These are phyloP conservation scores for Pseudorectes ferrugineus DNA, from an alignment of 2,113 vertebrate genomes.

Conservation along the genomic window DNA sequence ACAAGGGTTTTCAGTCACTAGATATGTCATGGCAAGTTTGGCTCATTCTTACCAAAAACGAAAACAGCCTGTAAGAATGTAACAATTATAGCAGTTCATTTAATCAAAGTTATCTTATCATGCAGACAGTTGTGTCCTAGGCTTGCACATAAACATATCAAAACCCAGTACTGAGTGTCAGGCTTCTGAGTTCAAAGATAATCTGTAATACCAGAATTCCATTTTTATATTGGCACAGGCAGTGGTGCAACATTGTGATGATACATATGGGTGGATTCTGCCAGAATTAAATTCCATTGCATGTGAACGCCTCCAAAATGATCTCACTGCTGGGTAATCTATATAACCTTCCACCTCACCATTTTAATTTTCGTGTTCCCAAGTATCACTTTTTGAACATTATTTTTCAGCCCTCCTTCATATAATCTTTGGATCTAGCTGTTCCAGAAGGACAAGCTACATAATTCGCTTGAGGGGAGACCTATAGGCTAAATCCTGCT, in stretches of 20 bases:
- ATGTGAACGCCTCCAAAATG: not conserved
- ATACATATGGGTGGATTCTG: not conserved
- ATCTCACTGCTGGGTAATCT: not conserved
- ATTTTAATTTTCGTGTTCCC: not conserved
- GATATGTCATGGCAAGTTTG: not conserved
- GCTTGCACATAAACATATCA: not conserved
- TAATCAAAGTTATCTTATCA: not conserved
- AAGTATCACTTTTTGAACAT: not conserved
- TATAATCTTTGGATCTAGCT: not conserved
- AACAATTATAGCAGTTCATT: not conserved
- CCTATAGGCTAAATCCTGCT: not conserved
- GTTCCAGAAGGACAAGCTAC: not conserved
- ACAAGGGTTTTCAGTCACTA: not conserved
- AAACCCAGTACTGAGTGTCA: not conserved
- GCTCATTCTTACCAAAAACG: not conserved
- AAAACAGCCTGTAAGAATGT: not conserved
- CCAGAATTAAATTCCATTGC: constrained; percentile 9
- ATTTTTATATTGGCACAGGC: not conserved
- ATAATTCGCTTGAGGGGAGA: not conserved
- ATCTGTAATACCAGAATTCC: not conserved
- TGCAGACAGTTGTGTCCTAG: not conserved
- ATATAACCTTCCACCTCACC: not conserved
- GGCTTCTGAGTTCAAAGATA: not conserved
- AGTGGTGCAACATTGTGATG: not conserved
- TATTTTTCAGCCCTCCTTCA: not conserved